phyloP scores from a whole-genome alignment of 2,888 invertebrate genomes.

The Calameuta pallipes region DNA sequence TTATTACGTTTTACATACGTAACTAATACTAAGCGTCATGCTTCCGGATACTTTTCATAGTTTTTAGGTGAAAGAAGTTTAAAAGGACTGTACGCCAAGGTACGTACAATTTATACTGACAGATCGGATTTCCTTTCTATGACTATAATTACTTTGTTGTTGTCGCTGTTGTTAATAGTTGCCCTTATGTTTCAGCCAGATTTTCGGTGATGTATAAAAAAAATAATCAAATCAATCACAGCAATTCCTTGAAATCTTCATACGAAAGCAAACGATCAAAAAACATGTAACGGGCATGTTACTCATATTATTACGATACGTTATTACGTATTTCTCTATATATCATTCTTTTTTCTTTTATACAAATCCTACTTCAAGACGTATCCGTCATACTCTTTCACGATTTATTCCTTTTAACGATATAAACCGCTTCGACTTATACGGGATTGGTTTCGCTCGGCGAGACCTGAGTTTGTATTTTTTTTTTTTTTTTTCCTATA shows the following conservation, averaged over 20 bases:
- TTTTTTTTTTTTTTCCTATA: background rate
- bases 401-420: background rate
- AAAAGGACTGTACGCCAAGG: background rate
- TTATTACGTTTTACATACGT: background rate
- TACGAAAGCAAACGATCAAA: background rate
- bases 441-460: background rate
- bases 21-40: background rate
- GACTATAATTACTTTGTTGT: background rate
- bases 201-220: background rate
- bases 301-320: background rate
- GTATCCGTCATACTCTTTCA: background rate
- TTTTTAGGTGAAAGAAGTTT: background rate
- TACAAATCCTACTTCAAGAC: background rate
- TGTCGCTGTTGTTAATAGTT: background rate
- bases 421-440: background rate
- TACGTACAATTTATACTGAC: background rate
- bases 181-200: background rate
- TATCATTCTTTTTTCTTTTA: background rate
- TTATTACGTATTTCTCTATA: background rate
- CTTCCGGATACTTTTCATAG: background rate
- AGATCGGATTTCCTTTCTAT: background rate
- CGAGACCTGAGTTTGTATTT: background rate
- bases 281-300: background rate
- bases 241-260: slow-evolving; percentile 4
- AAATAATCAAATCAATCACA: slow-evolving; percentile 5